phyloP scores from a whole-genome alignment of 2,888 invertebrate genomes.

The Rhamnusium bicolor region DNA sequence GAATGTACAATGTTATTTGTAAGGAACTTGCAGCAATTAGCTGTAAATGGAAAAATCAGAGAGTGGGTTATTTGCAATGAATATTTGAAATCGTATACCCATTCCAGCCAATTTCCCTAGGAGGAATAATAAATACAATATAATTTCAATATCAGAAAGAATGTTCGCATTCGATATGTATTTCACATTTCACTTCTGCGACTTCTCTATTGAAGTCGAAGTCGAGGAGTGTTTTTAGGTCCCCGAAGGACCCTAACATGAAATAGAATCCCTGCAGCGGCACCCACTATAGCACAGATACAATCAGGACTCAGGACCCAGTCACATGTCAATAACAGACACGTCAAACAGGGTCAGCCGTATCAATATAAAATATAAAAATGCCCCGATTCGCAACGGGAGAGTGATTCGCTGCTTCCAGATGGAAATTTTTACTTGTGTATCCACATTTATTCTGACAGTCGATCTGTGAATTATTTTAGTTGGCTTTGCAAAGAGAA shows the following conservation, averaged over 20 bases:
- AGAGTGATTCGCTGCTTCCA: not conserved
- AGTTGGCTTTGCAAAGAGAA: not conserved
- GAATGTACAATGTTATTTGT: not conserved
- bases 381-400: not conserved
- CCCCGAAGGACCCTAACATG: conserved; percentile 28
- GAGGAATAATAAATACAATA: conserved; percentile 30
- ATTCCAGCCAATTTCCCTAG: conserved; percentile 25
- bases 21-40: not conserved
- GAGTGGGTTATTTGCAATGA: not conserved
- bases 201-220: conserved; percentile 30
- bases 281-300: conserved; percentile 24
- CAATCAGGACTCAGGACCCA: conserved; percentile 23
- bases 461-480: not conserved
- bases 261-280: conserved; percentile 28
- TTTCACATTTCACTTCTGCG: conserved; percentile 30
- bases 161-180: conserved; percentile 17
- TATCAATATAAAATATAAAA: conserved; percentile 24
- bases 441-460: not conserved
- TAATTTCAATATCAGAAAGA: conserved; percentile 32
- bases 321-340: conserved; percentile 37
- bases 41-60: not conserved
- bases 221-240: conserved; percentile 19
- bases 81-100: conserved; percentile 2
- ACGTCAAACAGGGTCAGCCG: conserved; percentile 31
- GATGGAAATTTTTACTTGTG: conserved; percentile 20